Percentiles rank a stretch among this genome's conserved stretches.
Evolutionary conservation across 2,113 vertebrate genomes (phyloP).

Genomic region (Pogonocichla stellata): DNA sequence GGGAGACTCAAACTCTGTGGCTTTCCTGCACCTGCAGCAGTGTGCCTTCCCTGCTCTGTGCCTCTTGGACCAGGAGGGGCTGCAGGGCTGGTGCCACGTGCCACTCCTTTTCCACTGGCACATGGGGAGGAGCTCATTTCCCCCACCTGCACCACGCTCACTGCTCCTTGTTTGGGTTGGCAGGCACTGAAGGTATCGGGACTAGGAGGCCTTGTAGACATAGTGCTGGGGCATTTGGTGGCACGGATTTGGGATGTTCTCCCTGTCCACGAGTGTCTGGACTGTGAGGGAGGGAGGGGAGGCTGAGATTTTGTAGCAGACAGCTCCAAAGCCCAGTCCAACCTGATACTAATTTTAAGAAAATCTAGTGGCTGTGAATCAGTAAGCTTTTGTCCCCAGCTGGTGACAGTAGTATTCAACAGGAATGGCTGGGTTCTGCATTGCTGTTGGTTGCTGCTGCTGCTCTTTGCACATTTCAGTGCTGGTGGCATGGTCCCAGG

Average conservation of each 20-base stretch:
- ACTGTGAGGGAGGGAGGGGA: accelerated
- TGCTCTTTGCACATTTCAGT: background rate
- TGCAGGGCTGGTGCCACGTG: background rate
- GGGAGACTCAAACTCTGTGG: background rate
- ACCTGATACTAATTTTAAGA: background rate
- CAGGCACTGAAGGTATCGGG: accelerated
- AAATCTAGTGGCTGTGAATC: accelerated
- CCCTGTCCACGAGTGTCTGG: background rate
- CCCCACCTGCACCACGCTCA: accelerated
- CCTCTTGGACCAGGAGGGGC: background rate
- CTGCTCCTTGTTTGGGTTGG: conserved; percentile 34
- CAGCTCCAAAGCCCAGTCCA: background rate
- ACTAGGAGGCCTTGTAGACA: background rate
- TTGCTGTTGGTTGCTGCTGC: background rate
- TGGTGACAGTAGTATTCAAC: background rate
- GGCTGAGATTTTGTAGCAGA: background rate
- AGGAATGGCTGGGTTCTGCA: background rate
- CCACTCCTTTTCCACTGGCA: background rate
- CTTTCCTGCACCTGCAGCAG: conserved; percentile 52
- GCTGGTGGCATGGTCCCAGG: background rate
- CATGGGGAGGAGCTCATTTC: background rate
- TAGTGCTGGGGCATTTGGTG: accelerated
- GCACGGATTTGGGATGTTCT: background rate
- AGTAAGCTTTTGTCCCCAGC: background rate
- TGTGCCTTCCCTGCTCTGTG: background rate